Evolutionary conservation across 2,113 vertebrate genomes (phyloP).

Genomic region (Mustela nigripes): DNA sequence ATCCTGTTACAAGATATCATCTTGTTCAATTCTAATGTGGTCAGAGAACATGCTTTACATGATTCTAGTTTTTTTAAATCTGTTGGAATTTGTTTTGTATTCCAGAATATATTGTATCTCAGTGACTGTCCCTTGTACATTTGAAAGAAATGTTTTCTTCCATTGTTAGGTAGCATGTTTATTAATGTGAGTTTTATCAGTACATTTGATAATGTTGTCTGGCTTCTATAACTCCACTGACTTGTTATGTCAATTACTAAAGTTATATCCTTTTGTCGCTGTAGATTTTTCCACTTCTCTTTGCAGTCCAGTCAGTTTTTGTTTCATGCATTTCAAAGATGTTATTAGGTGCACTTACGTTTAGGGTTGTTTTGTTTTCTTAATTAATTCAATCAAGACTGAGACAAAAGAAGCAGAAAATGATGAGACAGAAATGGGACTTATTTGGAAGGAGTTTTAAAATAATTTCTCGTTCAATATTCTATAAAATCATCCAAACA

Average conservation of each 20-base stretch:
- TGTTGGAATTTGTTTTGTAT: background rate
- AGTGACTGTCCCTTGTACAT: background rate
- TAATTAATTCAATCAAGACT: slow-evolving; percentile 1
- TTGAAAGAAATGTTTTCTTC: background rate
- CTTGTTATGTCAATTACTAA: background rate
- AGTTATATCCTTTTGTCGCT: background rate
- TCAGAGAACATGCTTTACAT: background rate
- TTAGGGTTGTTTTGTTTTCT: background rate
- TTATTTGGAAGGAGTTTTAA: background rate
- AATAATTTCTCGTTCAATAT: slow-evolving; percentile 36
- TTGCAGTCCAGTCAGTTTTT: background rate
- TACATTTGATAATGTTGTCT: background rate
- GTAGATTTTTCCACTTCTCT: background rate
- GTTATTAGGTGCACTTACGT: background rate
- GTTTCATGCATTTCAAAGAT: slow-evolving; percentile 12
- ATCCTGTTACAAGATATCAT: background rate
- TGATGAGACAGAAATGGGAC: background rate
- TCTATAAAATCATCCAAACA: slow-evolving; percentile 22
- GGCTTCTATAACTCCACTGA: background rate
- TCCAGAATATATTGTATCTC: background rate
- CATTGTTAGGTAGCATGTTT: background rate
- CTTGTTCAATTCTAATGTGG: background rate
- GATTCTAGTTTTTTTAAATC: background rate
- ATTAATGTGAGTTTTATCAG: background rate
- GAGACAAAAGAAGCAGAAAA: slow-evolving; percentile 41